Percentiles rank a stretch among this genome's conserved stretches.
Conservation (phyloP, 2,113 vertebrate species). For the Empidonax traillii region DNA sequence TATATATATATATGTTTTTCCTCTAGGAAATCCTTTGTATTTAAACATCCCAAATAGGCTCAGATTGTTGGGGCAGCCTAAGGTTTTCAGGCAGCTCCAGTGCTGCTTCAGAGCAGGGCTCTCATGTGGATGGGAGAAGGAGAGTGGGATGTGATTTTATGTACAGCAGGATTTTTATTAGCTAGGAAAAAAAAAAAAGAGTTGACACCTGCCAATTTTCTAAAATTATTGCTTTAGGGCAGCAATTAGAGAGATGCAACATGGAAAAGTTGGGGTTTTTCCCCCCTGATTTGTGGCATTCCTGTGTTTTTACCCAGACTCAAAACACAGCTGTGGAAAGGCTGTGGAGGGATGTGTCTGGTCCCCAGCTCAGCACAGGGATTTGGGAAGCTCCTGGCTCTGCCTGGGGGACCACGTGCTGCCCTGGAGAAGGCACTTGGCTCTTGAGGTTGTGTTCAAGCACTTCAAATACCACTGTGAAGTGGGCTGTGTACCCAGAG, state of each 20-base stretch:
- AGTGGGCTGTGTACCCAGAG: not conserved
- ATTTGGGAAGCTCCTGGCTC: not conserved
- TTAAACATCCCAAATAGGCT: not conserved
- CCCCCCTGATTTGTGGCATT: fast-evolving
- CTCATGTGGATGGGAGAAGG: not conserved
- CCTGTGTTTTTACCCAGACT: not conserved
- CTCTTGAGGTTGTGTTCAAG: not conserved
- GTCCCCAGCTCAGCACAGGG: not conserved
- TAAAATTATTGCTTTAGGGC: not conserved
- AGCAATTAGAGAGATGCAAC: fast-evolving
- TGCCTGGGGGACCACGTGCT: not conserved
- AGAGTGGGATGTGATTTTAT: not conserved
- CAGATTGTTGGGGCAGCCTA: not conserved
- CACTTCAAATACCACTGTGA: not conserved
- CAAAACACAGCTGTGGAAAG: fast-evolving
- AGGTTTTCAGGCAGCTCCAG: not conserved
- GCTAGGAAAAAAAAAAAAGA: not conserved
- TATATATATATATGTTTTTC: not conserved
- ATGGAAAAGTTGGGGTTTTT: fast-evolving
- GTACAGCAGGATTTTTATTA: not conserved
- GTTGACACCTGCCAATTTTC: not conserved
- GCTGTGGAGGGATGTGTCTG: fast-evolving
- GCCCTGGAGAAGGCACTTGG: not conserved
- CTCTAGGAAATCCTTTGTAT: not conserved
- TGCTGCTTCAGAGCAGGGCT: not conserved